Evolutionary conservation across 2,888 invertebrate species (phyloP), one percentile per base, ranked within the genome.

Genomic region (Mermis nigrescens): DNA sequence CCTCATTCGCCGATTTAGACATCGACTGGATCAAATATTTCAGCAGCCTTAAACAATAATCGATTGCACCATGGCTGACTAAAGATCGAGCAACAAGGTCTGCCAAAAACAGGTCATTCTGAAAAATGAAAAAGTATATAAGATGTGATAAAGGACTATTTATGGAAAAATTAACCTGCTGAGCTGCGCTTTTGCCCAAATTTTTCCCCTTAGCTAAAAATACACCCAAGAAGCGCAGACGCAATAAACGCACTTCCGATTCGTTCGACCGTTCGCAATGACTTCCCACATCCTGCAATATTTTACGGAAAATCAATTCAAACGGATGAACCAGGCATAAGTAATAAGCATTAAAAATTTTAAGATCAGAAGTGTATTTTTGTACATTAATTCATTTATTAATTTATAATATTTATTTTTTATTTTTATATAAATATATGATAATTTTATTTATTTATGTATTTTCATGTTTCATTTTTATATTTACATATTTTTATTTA

Each of bases 221-320:
- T 81, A 80, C 77, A 80, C 89, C 88, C 54, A 92, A 79, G 31
- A 92, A 78, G 60, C 90, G 80, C 80, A 92, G 83, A 61, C 89
- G 81, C 32, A 91, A 83, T 12, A 92, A 78, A 71, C 88, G 86
- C 61, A 90, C 83, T 76, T 92, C 91, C 62, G 85, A 79, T 62
- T 82, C 80, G 61, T 83, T 81, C 31, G 81, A 84, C 56, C 89
- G 80, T 57, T 80, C 78, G 64, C 80, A 79, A 61, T 80, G 75
- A 56, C 79, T 76, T 15, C 69, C 73, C 28, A 76, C 73, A 63
- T 68, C 80, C 65, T 78, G 24, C 7, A 48, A n/a, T n/a, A n/a
- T n/a, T n/a, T n/a, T n/a, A n/a, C n/a, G n/a, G n/a, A n/a, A n/a
- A n/a, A n/a, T n/a, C n/a, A n/a, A n/a, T n/a, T n/a, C n/a, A n/a